phyloP scores from a whole-genome alignment of 2,113 vertebrate genomes.

The Galbula dea region DNA sequence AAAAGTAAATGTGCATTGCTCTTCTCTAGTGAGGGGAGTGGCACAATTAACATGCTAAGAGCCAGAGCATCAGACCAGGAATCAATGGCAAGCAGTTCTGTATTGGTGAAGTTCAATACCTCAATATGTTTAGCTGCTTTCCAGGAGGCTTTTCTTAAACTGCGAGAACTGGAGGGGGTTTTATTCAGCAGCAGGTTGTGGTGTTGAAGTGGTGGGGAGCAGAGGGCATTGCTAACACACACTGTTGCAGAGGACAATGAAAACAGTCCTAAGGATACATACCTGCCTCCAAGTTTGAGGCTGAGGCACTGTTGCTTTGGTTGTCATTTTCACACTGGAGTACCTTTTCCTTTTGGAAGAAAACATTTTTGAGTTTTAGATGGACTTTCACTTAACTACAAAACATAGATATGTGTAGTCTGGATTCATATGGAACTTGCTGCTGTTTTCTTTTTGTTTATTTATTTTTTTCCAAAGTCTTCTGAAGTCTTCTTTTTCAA shows the following conservation, averaged over 20 bases:
- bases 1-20: background rate
- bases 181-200: background rate
- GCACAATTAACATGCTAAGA: background rate
- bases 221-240: background rate
- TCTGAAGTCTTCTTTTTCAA: background rate
- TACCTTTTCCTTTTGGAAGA: background rate
- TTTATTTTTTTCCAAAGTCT: background rate
- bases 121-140: background rate
- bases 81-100: background rate
- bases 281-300: too few relatives aligned
- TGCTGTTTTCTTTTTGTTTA: background rate
- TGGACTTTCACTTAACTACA: background rate
- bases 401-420: background rate
- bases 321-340: background rate
- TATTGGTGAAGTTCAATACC: background rate
- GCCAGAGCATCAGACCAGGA: background rate
- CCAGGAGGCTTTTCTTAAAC: background rate
- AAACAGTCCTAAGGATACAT: background rate
- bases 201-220: background rate
- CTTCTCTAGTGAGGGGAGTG: background rate
- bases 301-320: background rate
- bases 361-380: background rate
- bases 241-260: background rate
- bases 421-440: background rate
- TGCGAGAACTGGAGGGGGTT: background rate